Base-by-base conservation (phyloP, 2,113 vertebrate genomes). In the Pluvialis apricaria region DNA sequence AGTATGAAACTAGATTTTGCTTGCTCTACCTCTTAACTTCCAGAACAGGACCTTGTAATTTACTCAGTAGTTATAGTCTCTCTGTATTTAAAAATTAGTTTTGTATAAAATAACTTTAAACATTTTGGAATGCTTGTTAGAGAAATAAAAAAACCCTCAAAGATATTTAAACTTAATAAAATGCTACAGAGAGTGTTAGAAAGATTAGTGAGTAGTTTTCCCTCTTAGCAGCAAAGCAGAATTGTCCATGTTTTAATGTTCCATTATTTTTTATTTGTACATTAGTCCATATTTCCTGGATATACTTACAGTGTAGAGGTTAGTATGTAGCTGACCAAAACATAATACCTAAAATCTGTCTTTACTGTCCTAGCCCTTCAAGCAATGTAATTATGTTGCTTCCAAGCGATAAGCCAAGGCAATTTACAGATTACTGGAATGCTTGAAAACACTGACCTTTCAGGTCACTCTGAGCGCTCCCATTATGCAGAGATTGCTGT, bases 351-450 rank as follows among this genome's bases (percentile, higher is more conserved):
- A 61, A 88, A 93, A 91, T 86, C 77, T 96, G 88, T 49, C 75
- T 91, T 82, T 80, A 65, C 91, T 70, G 14, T 82, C 72, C 86
- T 66, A 66, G 81, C 84, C 70, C 57, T 93, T 84, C 76, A 86
- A 82, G 92, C 94, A 79, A 14, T 90, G 91, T 90, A 95, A 95
- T 96, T 96, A 94, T 61, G 88, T 92, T 90, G 72, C 93, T 94
- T 86, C 77, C 85, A 96, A 94, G 93, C 24, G 82, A 91, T 96
- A 96, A 96, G 83, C 95, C 91, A 80, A 95, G 95, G 92, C 91
- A 96, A 96, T 92, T 90, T 93, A 66, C 91, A 92, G 84, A 95
- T 94, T 96, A 90, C 86, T 93, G 86, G 84, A 89, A 93, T 97
- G 88, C 93, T 80, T 94, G 90, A 69, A 92, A 95, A 91, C 91